A percentile compares a stretch with the other conserved stretches of the same genome.
phyloP scores from a whole-genome alignment of 2,797 vertebrate species.

The Jordanella pulchra region DNA sequence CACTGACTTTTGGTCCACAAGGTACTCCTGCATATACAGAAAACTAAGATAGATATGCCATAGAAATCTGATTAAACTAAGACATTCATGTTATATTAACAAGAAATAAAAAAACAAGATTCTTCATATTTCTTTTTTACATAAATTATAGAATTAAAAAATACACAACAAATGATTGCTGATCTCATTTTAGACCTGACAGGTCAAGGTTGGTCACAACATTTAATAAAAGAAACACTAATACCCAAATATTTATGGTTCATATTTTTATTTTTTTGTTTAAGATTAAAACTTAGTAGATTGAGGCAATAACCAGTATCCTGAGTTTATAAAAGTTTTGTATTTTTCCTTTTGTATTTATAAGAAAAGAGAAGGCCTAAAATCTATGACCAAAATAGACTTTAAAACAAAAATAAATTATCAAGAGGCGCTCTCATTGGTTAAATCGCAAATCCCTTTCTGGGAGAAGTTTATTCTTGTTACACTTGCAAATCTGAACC shows the following conservation, averaged over 20 bases:
- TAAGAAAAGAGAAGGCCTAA: not conserved
- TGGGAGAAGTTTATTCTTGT: not conserved
- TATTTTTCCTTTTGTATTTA: not conserved
- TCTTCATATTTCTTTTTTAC: not conserved
- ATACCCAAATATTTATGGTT: too few species aligned
- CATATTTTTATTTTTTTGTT: not conserved
- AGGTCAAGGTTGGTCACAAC: not conserved
- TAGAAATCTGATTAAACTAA: not conserved
- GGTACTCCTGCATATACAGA: not conserved
- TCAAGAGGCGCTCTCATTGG: not conserved
- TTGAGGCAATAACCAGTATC: not conserved
- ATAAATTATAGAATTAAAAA: not conserved
- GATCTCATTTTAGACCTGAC: not conserved
- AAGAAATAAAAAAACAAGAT: not conserved
- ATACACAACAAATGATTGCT: not conserved
- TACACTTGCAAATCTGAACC: too few species aligned
- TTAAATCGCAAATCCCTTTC: not conserved
- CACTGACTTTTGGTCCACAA: not conserved
- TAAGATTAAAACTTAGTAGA: not conserved
- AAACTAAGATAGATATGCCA: constrained; percentile 12
- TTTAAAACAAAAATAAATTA: not conserved
- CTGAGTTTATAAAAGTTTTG: not conserved
- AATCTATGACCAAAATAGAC: not conserved
- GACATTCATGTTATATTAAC: not conserved
- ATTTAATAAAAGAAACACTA: not conserved